phyloP scores from a whole-genome alignment of 2,888 invertebrate genomes.

The Pollenia labialis region DNA sequence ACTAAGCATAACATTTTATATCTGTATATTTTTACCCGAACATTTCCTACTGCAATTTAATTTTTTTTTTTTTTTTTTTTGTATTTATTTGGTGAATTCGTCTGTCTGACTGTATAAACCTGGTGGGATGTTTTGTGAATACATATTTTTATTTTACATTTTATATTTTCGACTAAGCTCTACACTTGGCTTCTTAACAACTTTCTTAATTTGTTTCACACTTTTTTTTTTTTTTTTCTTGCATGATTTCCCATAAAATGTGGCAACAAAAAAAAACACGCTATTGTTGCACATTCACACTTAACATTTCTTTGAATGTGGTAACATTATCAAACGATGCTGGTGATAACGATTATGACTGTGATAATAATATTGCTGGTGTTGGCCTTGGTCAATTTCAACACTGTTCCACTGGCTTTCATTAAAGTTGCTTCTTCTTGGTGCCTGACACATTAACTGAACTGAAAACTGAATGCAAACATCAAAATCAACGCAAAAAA shows the following conservation, averaged over 20 bases:
- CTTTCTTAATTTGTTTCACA: constrained; percentile 54
- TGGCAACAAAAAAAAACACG: constrained; percentile 40
- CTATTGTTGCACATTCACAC: constrained; percentile 25
- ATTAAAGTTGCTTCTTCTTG: constrained; percentile 5
- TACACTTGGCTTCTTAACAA: constrained; percentile 42
- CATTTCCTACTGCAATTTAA: constrained; percentile 11
- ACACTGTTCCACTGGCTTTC: not conserved
- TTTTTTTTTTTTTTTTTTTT: constrained; percentile 21
- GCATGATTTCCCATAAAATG: constrained; percentile 42
- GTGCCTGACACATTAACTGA: constrained; percentile 20
- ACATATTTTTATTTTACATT: constrained; percentile 5
- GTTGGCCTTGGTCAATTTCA: constrained; percentile 15
- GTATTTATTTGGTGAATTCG: not conserved
- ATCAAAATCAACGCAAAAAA: constrained; percentile 35
- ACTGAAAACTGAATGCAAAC: constrained; percentile 3
- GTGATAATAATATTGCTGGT: constrained; percentile 28
- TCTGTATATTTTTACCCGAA: constrained; percentile 1
- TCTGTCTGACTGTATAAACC: not conserved
- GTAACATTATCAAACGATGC: constrained; percentile 37
- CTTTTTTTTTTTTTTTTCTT: constrained; percentile 43
- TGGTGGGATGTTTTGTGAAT: constrained; percentile 6
- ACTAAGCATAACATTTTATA: constrained; percentile 23
- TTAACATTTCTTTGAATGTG: constrained; percentile 44
- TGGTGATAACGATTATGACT: constrained; percentile 43
- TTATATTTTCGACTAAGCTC: constrained; percentile 28